These are phyloP conservation scores for Haliaeetus leucogaster DNA, from an alignment of 2,113 vertebrate species.

Conservation along the genomic window DNA sequence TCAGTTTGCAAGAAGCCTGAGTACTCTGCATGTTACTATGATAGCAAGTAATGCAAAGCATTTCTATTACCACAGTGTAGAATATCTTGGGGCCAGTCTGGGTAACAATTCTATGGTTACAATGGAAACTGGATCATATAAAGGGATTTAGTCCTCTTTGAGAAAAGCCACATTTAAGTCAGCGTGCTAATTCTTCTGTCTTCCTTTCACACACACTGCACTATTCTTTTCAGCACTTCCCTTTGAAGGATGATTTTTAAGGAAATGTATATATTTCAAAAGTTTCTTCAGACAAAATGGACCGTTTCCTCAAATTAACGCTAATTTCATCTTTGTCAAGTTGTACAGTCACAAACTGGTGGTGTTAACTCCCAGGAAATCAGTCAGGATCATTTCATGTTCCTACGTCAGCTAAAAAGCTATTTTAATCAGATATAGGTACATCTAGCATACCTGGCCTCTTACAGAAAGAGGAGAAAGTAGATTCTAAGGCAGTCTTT, in stretches of 20 bases:
- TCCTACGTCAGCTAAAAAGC: not conserved
- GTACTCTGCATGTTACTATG: not conserved
- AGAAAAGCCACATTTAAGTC: not conserved
- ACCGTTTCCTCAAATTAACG: not conserved
- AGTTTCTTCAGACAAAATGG: not conserved
- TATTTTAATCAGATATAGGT: not conserved
- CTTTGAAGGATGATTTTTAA: not conserved
- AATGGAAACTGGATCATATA: not conserved
- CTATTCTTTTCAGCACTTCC: not conserved
- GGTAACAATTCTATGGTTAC: not conserved
- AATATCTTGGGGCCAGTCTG: not conserved
- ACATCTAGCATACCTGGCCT: not conserved
- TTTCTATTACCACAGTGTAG: not conserved
- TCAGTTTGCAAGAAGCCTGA: not conserved
- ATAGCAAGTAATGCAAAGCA: not conserved
- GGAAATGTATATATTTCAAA: not conserved
- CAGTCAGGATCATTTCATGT: not conserved
- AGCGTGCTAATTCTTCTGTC: not conserved
- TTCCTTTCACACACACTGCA: not conserved
- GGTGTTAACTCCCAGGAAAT: not conserved
- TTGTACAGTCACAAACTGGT: not conserved
- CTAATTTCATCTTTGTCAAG: not conserved
- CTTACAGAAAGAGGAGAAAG: not conserved
- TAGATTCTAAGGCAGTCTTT: not conserved
- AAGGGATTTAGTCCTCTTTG: not conserved